phyloP scores from a whole-genome alignment of 2,113 vertebrate species.

The Maccullochella peelii region DNA sequence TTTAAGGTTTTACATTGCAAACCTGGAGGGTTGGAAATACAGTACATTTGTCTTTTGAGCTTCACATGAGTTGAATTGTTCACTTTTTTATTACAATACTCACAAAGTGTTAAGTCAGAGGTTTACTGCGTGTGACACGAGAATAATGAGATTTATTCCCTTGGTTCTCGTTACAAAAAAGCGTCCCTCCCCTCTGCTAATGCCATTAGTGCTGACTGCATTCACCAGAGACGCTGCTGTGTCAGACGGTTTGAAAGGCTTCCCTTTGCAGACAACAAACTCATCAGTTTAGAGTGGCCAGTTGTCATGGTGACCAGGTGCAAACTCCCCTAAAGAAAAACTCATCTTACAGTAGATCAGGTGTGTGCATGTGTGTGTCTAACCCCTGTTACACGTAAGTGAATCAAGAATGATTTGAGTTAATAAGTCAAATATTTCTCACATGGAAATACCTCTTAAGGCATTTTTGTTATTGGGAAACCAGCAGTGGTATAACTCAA shows the following conservation, averaged over 20 bases:
- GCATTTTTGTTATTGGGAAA: neutral
- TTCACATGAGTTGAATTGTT: neutral
- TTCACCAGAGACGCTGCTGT: constrained; percentile 63
- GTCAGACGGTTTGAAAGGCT: constrained; percentile 37
- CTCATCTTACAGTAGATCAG: constrained; percentile 23
- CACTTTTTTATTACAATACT: neutral
- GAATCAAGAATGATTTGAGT: neutral
- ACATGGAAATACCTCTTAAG: neutral
- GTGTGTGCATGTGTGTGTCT: neutral
- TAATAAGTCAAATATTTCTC: neutral
- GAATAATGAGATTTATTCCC: constrained; percentile 69
- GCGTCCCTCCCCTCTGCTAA: neutral
- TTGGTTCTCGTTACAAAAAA: constrained; percentile 65
- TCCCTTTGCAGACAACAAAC: constrained; percentile 31
- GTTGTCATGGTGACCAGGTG: constrained; percentile 42
- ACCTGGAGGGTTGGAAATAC: neutral
- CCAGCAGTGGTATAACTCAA: neutral
- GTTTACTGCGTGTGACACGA: neutral
- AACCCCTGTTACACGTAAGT: too few species aligned
- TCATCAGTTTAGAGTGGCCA: constrained; percentile 39
- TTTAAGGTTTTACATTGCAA: neutral
- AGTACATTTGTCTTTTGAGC: neutral
- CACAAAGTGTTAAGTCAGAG: constrained; percentile 22
- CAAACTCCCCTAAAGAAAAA: neutral
- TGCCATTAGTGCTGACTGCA: constrained; percentile 68